phyloP scores from a whole-genome alignment of 2,113 vertebrate species.

The Pterocles gutturalis region DNA sequence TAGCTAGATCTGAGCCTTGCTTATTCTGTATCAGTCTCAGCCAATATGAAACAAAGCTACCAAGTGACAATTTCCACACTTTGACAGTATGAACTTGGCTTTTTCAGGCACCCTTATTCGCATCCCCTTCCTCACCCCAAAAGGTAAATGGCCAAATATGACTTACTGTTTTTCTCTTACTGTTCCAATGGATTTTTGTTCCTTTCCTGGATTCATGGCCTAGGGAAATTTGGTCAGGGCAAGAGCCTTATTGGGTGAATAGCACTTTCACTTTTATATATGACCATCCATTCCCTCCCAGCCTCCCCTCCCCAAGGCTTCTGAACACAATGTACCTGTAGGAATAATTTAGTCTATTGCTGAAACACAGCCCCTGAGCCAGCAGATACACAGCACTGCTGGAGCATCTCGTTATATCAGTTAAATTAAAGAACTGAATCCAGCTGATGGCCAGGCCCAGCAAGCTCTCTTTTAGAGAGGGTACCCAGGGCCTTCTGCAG shows the following conservation, averaged over 20 bases:
- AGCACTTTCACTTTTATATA: neutral
- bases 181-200: neutral
- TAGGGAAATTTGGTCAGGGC: neutral
- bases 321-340: neutral
- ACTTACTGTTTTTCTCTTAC: neutral
- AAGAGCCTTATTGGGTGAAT: neutral
- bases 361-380: neutral
- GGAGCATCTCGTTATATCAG: neutral
- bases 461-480: neutral
- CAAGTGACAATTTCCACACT: neutral
- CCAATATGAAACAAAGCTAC: neutral
- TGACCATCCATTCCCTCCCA: neutral
- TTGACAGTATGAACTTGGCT: neutral
- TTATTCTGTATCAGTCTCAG: neutral
- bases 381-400: neutral
- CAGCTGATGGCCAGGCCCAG: neutral
- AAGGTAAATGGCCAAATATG: neutral
- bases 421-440: conserved; percentile 1
- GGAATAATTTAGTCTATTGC: neutral
- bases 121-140: neutral
- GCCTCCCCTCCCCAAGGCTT: neutral
- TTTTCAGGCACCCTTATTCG: neutral
- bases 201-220: neutral
- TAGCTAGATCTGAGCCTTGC: neutral
- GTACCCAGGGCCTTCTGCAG: neutral